Percentiles rank a stretch among this genome's conserved stretches.
Conservation (phyloP, 2,888 invertebrate genomes). For the Dasypogon diadema region DNA sequence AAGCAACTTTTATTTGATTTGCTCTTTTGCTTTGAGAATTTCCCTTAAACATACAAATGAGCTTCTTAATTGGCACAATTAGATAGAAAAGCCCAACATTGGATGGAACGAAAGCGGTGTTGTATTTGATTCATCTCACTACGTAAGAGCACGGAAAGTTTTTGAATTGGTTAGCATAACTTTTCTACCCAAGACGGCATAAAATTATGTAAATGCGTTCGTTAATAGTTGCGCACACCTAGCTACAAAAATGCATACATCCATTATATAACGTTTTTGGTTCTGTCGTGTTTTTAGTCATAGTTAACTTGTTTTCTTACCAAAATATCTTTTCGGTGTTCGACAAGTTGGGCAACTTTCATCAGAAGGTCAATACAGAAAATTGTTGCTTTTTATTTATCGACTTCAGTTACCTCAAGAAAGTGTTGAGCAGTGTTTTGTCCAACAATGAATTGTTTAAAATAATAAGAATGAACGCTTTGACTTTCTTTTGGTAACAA, state of each 20-base stretch:
- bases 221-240: background rate
- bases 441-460: constrained; percentile 1
- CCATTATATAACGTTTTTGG: constrained; percentile 3
- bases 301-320: constrained; percentile 8
- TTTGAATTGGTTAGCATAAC: constrained; percentile 31
- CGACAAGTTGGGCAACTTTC: background rate
- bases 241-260: constrained; percentile 23
- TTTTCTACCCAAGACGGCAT: constrained; percentile 3
- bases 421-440: background rate
- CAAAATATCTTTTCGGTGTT: background rate
- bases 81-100: too few species aligned
- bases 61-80: too few species aligned
- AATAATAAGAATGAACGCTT: constrained; percentile 19
- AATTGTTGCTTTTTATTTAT: background rate
- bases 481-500: constrained; percentile 7
- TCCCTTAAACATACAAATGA: too few species aligned
- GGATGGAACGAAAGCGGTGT: too few species aligned
- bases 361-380: constrained; percentile 1
- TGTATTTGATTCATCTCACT: too few species aligned
- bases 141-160: constrained; percentile 8
- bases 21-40: too few species aligned
- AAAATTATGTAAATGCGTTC: constrained; percentile 31
- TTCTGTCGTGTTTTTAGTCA: background rate
- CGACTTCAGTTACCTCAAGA: background rate
- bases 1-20: too few species aligned